These are phyloP conservation scores for Porites cylindrica DNA, from an alignment of 92 coral and sea anemone species.

Conservation along the genomic window DNA sequence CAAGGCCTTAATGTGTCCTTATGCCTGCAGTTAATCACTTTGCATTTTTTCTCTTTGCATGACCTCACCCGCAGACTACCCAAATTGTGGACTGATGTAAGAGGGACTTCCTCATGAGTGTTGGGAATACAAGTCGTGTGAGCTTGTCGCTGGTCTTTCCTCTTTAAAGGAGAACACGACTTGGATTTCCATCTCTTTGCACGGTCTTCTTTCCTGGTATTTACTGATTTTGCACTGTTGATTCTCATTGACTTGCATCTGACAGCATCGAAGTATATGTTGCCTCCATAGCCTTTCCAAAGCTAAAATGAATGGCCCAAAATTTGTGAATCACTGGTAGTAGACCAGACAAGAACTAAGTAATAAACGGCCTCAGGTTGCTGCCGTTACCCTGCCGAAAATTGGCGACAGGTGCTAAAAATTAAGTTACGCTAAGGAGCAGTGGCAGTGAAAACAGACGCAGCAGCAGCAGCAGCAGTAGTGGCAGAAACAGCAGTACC, in stretches of 20 bases:
- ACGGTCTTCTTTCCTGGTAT: slow-evolving; percentile 10
- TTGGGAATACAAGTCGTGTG: background rate
- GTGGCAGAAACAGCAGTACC: no score
- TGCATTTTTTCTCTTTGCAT: slow-evolving; percentile 41
- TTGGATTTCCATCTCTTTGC: slow-evolving; percentile 28
- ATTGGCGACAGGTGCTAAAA: no score
- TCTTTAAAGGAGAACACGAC: slow-evolving; percentile 48
- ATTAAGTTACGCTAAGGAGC: no score
- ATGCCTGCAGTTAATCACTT: slow-evolving; percentile 6
- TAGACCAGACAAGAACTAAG: no score
- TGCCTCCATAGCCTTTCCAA: slow-evolving; percentile 89
- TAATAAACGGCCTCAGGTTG: no score
- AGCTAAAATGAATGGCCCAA: slow-evolving; percentile 37
- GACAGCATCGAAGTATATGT: slow-evolving; percentile 84
- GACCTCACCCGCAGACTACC: slow-evolving; percentile 71
- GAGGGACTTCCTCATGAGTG: slow-evolving; percentile 20
- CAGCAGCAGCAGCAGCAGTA: no score
- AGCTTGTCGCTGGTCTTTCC: slow-evolving; percentile 12
- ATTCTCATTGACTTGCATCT: slow-evolving; percentile 74
- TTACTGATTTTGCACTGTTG: slow-evolving; percentile 51
- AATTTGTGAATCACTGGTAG: background rate
- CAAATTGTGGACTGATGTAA: slow-evolving; percentile 37
- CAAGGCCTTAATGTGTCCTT: background rate
- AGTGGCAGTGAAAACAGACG: no score
- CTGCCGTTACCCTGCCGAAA: no score